Evolutionary conservation across 2,888 invertebrate genomes (phyloP), one percentile per base, ranked within the genome.

Genomic region (Tridacna crocea): DNA sequence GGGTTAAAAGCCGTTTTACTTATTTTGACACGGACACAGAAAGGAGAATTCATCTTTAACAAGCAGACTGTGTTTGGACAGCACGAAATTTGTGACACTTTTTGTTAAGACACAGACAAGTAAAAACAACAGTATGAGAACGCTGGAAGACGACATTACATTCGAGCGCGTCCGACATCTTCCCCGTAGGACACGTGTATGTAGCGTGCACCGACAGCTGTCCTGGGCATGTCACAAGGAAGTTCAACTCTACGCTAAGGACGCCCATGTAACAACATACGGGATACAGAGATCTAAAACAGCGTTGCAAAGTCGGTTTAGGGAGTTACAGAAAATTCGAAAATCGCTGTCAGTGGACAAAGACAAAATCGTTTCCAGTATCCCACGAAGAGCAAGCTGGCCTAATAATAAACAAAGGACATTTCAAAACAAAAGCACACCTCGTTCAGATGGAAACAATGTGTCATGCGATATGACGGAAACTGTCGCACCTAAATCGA

Each of bases 121-220:
- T 36, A 36, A 36, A 36, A 36, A 8, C 36, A 36, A 36, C 36
- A 55, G 10, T 2, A 72, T 66, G 66, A n/a, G 70, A 22, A 70
- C 70, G 12, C 47, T 90, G 47, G 90, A 90, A 27, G 85, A 88
- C 77, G 90, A 90, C 48, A 89, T 90, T 48, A 87, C 88, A 22
- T 90, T 87, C 74, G 88, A 90, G 70, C 79, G 88, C 6, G 87
- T 90, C 19, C 85, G 88, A 58, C 87, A 85, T 73, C 63, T 88
- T 63, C 89, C 89, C 15, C 82, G 84, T n/a, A 76, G 88, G 13
- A 88, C 89, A 3, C 77, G 85, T 19, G 88, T 89, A 63, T 89
- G 88, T 76, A 88, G 88, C 75, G 82, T 83, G 0, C 89, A 90
- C 75, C 75, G 88, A 63, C 84, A 88, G 55, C 80, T 90, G 51